phyloP scores from a whole-genome alignment of 1,140 invertebrate genomes.

The Bombus superbus region DNA sequence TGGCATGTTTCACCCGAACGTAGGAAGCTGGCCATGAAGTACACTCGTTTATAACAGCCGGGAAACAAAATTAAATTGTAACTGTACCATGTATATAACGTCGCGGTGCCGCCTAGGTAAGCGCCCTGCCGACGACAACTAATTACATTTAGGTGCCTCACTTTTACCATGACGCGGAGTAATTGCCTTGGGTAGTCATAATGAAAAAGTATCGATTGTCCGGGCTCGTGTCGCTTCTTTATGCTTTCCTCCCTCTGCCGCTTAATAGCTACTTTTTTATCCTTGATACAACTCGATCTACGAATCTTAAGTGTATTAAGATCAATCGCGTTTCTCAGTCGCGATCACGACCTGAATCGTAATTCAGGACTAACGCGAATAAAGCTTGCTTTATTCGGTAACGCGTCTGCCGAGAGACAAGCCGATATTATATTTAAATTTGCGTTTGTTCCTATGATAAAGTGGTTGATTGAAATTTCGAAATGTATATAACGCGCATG shows the following conservation, averaged over 20 bases:
- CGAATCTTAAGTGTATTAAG: slow-evolving; percentile 48
- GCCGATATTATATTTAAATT: slow-evolving; percentile 16
- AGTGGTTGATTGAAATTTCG: slow-evolving; percentile 21
- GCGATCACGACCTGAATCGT: slow-evolving; percentile 10
- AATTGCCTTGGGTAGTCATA: slow-evolving; percentile 69
- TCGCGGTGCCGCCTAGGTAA: slow-evolving; percentile 63
- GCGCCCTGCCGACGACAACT: slow-evolving; percentile 71
- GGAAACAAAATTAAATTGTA: slow-evolving; percentile 75
- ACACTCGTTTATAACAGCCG: slow-evolving; percentile 70
- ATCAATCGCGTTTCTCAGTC: background rate
- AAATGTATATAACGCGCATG: background rate
- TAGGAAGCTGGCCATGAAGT: slow-evolving; percentile 66
- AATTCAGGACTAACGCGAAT: slow-evolving; percentile 27
- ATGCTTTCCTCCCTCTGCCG: background rate
- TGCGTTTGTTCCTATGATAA: slow-evolving; percentile 1
- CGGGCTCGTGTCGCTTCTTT: slow-evolving; percentile 27
- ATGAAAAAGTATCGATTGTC: slow-evolving; percentile 71
- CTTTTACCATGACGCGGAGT: slow-evolving; percentile 67
- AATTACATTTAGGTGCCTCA: slow-evolving; percentile 74
- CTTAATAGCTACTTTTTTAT: too few species aligned
- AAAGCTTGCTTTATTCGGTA: slow-evolving; percentile 54
- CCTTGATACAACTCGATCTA: slow-evolving; percentile 34
- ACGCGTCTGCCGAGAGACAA: slow-evolving; percentile 52
- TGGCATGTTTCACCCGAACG: slow-evolving; percentile 38
- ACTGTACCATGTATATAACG: slow-evolving; percentile 71